Evolutionary conservation across 2,797 vertebrate species (phyloP).

Genomic region (Acipenser oxyrinchus): DNA sequence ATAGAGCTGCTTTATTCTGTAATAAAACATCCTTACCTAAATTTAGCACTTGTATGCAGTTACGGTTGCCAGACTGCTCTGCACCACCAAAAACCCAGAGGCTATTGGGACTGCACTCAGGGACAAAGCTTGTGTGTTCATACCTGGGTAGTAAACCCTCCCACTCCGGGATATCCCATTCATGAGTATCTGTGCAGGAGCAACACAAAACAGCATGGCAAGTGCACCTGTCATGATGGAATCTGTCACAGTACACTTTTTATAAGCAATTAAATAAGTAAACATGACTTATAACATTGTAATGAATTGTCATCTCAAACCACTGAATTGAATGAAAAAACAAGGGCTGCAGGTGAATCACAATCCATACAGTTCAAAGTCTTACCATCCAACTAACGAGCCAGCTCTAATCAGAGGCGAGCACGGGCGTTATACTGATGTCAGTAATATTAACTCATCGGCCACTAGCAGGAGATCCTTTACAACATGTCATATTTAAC

Average conservation of each 20-base stretch:
- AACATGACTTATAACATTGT: too few relatives aligned
- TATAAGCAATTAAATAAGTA: too few relatives aligned
- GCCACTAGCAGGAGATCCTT: too few relatives aligned
- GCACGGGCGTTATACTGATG: too few relatives aligned
- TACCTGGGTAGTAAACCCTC: slow-evolving; percentile 72
- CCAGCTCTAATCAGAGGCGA: too few relatives aligned
- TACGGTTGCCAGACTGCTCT: slow-evolving; percentile 70
- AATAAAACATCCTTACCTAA: slow-evolving; percentile 41
- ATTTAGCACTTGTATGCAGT: slow-evolving; percentile 74
- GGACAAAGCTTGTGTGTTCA: slow-evolving; percentile 78
- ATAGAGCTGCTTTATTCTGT: not conserved
- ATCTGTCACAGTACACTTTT: too few relatives aligned
- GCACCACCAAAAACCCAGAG: slow-evolving; percentile 91
- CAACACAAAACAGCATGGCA: slow-evolving; percentile 5
- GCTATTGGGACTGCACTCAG: slow-evolving; percentile 47
- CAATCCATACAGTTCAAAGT: too few relatives aligned
- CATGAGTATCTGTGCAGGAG: slow-evolving; percentile 55
- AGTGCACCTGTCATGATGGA: not conserved
- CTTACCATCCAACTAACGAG: too few relatives aligned
- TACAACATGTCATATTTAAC: slow-evolving; percentile 12
- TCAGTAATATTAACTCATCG: too few relatives aligned
- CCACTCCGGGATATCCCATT: slow-evolving; percentile 67
- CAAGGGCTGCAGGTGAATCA: too few relatives aligned
- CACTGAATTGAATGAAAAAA: too few relatives aligned
- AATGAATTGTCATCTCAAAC: too few relatives aligned